Evolutionary conservation across 2,888 invertebrate species (phyloP).

Genomic region (Brenthis hecate): DNA sequence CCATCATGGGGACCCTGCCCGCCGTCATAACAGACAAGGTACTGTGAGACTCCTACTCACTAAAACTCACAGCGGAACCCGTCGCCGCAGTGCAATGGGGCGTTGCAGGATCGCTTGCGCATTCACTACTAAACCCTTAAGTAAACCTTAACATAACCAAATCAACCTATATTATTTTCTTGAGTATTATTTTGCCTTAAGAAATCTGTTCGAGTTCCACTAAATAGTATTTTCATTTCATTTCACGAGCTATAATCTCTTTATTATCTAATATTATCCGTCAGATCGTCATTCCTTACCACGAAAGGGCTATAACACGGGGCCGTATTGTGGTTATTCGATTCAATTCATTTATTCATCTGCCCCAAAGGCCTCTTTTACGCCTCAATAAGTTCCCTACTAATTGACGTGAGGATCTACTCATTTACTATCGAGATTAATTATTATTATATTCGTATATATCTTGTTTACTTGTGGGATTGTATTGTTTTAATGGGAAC

Average conservation of each 20-base stretch:
- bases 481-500: no score
- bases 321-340: slow-evolving; percentile 21
- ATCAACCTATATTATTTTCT: no score
- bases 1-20: no score
- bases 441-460: slow-evolving; percentile 5
- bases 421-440: slow-evolving; percentile 20
- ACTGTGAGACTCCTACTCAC: no score
- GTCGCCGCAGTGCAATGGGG: no score
- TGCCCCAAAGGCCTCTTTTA: slow-evolving; percentile 27
- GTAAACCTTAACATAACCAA: no score
- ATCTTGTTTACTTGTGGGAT: background rate
- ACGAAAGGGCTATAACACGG: slow-evolving; percentile 1
- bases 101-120: no score
- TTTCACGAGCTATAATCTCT: background rate
- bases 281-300: background rate
- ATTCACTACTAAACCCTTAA: no score
- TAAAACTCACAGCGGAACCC: no score
- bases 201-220: no score
- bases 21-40: no score
- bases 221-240: background rate
- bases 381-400: slow-evolving; percentile 35
- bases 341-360: slow-evolving; percentile 28
- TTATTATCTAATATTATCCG: background rate
- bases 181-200: background rate
- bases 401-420: slow-evolving; percentile 29